Base-by-base conservation (phyloP, 2,113 vertebrate genomes). In the Falcunculus frontatus region DNA sequence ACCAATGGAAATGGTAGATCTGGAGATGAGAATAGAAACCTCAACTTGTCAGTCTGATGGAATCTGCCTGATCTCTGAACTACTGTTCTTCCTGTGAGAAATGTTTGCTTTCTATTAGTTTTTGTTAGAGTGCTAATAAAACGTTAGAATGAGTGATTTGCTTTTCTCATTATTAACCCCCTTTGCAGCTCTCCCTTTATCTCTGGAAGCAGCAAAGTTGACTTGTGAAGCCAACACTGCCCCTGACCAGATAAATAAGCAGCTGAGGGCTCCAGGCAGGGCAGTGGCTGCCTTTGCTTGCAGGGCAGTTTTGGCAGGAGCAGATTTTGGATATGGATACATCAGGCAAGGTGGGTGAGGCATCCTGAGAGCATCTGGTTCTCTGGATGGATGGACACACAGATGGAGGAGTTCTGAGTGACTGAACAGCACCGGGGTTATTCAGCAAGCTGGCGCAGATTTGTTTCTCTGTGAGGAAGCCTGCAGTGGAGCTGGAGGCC, bases 391-490 rank as follows among this genome's bases (percentile, higher is more conserved):
- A 84, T 65, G 62, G 87, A 93, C 93, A 93, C 62, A 68, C 97
- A 98, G 97, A 97, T 97, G 95, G 97, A 95, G 68, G 72, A 82
- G 96, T 97, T 98, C 87, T 90, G 88, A 97, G 86, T 93, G 93
- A 78, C 86, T 97, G 95, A 96, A 42, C 94, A 96, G 97, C 96
- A 73, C 82, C 53, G 92, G 97, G 95, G 89, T 96, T 95, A 55
- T 82, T 79, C 84, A 90, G 91, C 87, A 76, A 84, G 88, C 65
- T 96, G 91, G 84, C 79, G 67, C 64, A 78, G 9, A 81, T 81
- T 89, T 82, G 76, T 69, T 63, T 85, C 41, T 87, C 80, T 13
- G 56, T 32, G 53, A 91, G 91, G 84, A 92, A 87, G 56, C 84
- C 90, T 90, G 82, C 41, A 87, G 87, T 68, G 72, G 57, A 75